Evolutionary conservation across 2,888 invertebrate species (phyloP), one percentile per base, ranked within the genome.

Genomic region (Pristionchus japonicus): DNA sequence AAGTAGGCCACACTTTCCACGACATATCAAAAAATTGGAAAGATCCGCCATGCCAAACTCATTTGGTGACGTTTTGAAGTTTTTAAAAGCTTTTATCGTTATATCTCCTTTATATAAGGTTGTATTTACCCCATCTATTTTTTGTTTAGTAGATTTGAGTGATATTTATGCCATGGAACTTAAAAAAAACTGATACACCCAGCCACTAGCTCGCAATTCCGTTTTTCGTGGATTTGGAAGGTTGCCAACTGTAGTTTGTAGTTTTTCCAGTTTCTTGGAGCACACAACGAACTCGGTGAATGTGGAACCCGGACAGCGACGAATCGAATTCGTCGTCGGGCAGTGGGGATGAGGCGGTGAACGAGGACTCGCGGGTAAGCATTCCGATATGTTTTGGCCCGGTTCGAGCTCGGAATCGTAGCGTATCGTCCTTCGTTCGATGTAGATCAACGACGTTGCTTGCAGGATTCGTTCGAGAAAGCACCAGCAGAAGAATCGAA

Each of bases 261-360:
- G 86, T 34, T 37, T 37, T 43, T 64, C 6, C 85, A 70, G 70
- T 67, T 61, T 85, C 20, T 40, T 43, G 85, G 85, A 77, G 77
- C 77, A 40, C 47, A 77, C 43, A 43, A 27, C 77, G 77, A 77
- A 77, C 77, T n/a, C 77, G 13, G 67, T 67, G 49, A 67, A 86
- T 86, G 86, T 86, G 70, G 70, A 70, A 86, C 70, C 49, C 70
- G 43, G 70, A 86, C 9, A 86, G 86, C 86, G 86, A 70, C 70
- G 86, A 86, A 57, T 86, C 86, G 23, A 86, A 86, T 86, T 86
- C 86, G 70, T 86, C 86, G 86, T 47, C 70, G 40, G 85, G 85
- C 49, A 86, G 70, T 86, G 86, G 70, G 23, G 86, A 86, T 27
- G 86, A 86, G 47, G 86, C 49, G 7, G 70, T 34, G 49, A 70